Percentiles rank a stretch among this genome's conserved stretches.
Evolutionary conservation across 2,888 invertebrate species (phyloP).

Genomic region (Pseudoips prasinana): DNA sequence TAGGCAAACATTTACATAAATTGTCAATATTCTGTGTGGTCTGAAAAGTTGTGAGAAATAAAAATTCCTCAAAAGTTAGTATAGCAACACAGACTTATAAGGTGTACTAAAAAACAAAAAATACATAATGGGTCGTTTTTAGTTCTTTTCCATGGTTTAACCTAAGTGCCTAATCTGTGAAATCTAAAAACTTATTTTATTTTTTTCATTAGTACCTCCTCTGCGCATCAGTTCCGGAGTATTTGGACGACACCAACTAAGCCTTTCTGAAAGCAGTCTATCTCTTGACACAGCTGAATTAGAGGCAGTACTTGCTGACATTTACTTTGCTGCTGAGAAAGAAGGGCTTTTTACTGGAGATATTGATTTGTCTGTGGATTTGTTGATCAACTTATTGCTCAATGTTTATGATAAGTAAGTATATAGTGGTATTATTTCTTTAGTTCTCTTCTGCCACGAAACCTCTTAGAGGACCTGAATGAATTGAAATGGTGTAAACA

Average conservation of each 20-base stretch:
- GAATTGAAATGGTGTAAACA: too few species aligned
- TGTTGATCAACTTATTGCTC: slow-evolving; percentile 84
- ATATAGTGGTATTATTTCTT: not conserved
- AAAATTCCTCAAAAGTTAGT: too few species aligned
- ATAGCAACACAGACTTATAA: too few species aligned
- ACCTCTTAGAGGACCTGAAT: too few species aligned
- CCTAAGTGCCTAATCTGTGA: too few species aligned
- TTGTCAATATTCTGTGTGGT: too few species aligned
- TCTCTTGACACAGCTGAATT: slow-evolving; percentile 85
- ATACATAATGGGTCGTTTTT: too few species aligned
- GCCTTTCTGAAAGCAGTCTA: slow-evolving; percentile 85
- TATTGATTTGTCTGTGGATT: slow-evolving; percentile 84
- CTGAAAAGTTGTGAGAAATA: too few species aligned
- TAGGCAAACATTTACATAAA: too few species aligned
- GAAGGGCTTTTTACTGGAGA: slow-evolving; percentile 83
- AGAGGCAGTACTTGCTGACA: slow-evolving; percentile 87
- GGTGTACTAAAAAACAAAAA: too few species aligned
- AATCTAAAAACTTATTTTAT: too few species aligned
- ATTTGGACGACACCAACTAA: slow-evolving; percentile 87
- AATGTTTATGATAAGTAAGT: slow-evolving; percentile 86
- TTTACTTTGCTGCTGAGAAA: slow-evolving; percentile 87
- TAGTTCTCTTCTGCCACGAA: not conserved
- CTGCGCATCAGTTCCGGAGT: slow-evolving; percentile 85
- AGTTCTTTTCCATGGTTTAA: too few species aligned
- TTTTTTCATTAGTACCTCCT: slow-evolving; percentile 76